Percentiles rank a stretch among this genome's conserved stretches.
Conservation (phyloP, 2,113 vertebrate genomes). For the Hyperoodon ampullatus region DNA sequence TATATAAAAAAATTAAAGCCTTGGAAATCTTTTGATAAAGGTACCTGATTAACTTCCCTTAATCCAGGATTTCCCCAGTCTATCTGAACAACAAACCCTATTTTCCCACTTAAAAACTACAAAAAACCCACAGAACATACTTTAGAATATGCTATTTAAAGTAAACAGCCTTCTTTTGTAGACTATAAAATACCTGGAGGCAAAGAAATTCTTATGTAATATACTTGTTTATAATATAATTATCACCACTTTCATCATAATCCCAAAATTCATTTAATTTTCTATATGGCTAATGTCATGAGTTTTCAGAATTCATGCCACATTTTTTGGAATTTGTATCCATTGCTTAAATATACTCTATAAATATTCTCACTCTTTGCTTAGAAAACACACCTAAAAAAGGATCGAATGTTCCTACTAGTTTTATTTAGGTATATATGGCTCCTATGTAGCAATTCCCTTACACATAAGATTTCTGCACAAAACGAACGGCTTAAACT, state of each 20-base stretch:
- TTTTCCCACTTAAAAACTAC: slow-evolving; percentile 40
- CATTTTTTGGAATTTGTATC: slow-evolving; percentile 3
- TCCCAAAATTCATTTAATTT: not conserved
- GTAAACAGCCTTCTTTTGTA: not conserved
- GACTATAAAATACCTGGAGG: not conserved
- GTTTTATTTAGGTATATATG: slow-evolving; percentile 26
- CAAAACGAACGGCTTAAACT: not conserved
- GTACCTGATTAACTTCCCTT: not conserved
- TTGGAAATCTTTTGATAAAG: not conserved
- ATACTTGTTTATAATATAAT: not conserved
- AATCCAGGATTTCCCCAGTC: not conserved
- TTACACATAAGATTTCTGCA: not conserved
- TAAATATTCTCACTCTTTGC: slow-evolving; percentile 3
- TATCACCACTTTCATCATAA: not conserved
- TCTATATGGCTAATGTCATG: not conserved
- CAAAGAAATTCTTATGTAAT: slow-evolving; percentile 2
- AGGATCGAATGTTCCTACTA: not conserved
- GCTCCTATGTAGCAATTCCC: not conserved
- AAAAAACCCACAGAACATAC: not conserved
- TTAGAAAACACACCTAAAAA: slow-evolving; percentile 31
- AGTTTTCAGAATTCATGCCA: slow-evolving; percentile 18
- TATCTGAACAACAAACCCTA: not conserved
- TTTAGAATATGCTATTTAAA: slow-evolving; percentile 43
- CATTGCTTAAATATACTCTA: not conserved
- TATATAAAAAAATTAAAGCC: not conserved